Evolutionary conservation across 92 coral and sea anemone genomes (phyloP).

Genomic region (Porites cylindrica): DNA sequence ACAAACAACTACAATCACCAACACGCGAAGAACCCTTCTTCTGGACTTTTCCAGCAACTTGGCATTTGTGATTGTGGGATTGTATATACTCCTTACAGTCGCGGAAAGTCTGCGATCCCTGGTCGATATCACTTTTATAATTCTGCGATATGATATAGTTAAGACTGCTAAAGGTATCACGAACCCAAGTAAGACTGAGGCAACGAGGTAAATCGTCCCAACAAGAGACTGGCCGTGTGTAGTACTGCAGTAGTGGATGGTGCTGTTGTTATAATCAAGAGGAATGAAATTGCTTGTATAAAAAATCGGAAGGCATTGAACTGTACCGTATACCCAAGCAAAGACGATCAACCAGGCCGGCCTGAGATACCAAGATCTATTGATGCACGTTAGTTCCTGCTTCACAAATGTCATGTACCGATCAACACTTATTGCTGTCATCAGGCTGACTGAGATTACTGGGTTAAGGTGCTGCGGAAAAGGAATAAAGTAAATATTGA

Average conservation of each 20-base stretch:
- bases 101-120: slow-evolving; percentile 43
- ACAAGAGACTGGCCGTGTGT: slow-evolving; percentile 55
- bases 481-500: not conserved
- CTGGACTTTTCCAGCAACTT: slow-evolving; percentile 52
- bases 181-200: slow-evolving; percentile 55
- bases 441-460: slow-evolving; percentile 54
- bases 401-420: slow-evolving; percentile 77
- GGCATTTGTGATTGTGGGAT: slow-evolving; percentile 1
- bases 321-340: slow-evolving; percentile 73
- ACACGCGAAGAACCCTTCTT: slow-evolving; percentile 57
- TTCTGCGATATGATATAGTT: slow-evolving; percentile 52
- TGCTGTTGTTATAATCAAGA: slow-evolving; percentile 34
- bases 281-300: slow-evolving; percentile 39
- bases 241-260: slow-evolving; percentile 73
- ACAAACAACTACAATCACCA: slow-evolving; percentile 55
- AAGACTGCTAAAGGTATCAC: slow-evolving; percentile 60
- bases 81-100: not conserved
- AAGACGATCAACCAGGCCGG: slow-evolving; percentile 66
- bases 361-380: slow-evolving; percentile 50
- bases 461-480: slow-evolving; percentile 43
- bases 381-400: slow-evolving; percentile 48
- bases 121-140: slow-evolving; percentile 64
- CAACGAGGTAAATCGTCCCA: slow-evolving; percentile 46
- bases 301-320: slow-evolving; percentile 63
- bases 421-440: slow-evolving; percentile 78